phyloP scores from a whole-genome alignment of 2,888 invertebrate genomes.

The Drosophila helvetica region DNA sequence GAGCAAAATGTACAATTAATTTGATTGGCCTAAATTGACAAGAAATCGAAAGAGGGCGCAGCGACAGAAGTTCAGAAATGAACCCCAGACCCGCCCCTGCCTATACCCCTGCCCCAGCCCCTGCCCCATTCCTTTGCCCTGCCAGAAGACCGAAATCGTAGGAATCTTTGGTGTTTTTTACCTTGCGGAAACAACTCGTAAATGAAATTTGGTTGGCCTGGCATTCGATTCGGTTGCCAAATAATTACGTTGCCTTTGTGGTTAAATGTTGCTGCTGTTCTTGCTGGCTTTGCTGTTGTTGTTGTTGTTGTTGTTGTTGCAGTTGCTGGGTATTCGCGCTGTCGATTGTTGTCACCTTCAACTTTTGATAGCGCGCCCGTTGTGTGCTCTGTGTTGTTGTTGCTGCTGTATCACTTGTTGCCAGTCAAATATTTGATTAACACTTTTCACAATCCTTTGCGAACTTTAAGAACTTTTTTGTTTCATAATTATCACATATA shows the following conservation, averaged over 20 bases:
- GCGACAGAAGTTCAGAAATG: background rate
- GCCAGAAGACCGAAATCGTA: background rate
- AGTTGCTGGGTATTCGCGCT: slow-evolving; percentile 9
- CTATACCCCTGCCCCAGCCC: too few relatives aligned
- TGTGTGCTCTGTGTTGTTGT: slow-evolving; percentile 12
- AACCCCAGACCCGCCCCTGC: too few relatives aligned
- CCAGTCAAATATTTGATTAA: slow-evolving; percentile 65
- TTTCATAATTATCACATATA: slow-evolving; percentile 26
- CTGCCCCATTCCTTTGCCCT: too few relatives aligned
- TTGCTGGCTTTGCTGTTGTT: background rate
- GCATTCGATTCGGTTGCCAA: slow-evolving; percentile 42
- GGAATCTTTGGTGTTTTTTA: slow-evolving; percentile 35
- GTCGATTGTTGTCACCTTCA: slow-evolving; percentile 59
- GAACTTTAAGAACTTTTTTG: slow-evolving; percentile 38
- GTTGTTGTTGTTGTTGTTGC: slow-evolving; percentile 21
- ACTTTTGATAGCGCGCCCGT: slow-evolving; percentile 46
- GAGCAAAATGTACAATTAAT: slow-evolving; percentile 51
- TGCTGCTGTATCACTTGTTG: slow-evolving; percentile 56
- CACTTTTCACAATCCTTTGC: slow-evolving; percentile 56
- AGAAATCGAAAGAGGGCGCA: slow-evolving; percentile 30
- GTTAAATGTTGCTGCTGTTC: slow-evolving; percentile 1
- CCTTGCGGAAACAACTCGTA: slow-evolving; percentile 35
- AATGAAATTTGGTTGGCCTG: slow-evolving; percentile 34
- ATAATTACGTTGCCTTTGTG: slow-evolving; percentile 26
- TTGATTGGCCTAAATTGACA: slow-evolving; percentile 58